These are phyloP conservation scores for Hemibagrus guttatus DNA, from an alignment of 2,797 vertebrate genomes.

Conservation along the genomic window DNA sequence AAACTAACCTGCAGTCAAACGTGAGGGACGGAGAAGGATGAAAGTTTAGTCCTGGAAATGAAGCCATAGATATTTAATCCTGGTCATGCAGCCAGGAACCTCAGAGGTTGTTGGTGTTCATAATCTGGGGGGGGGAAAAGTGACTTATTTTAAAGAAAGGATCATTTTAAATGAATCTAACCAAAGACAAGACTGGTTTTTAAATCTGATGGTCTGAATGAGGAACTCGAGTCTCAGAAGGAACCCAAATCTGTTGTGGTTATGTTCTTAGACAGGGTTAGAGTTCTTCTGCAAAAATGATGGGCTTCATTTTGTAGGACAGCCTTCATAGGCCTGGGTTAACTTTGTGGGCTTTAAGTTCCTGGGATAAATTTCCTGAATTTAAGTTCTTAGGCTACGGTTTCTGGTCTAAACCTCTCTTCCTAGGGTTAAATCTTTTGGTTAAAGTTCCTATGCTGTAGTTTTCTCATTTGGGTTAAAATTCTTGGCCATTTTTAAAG, in stretches of 20 bases:
- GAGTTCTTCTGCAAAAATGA: neutral
- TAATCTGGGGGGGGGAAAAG: too few species aligned
- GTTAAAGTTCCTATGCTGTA: neutral
- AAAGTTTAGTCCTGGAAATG: neutral
- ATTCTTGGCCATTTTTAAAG: neutral
- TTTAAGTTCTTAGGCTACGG: neutral
- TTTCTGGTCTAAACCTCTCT: neutral
- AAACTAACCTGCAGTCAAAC: neutral
- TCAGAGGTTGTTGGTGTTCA: too few species aligned
- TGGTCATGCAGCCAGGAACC: neutral
- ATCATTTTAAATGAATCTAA: neutral
- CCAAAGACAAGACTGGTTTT: too few species aligned
- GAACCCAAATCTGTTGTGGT: neutral
- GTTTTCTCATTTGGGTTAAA: neutral
- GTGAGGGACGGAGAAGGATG: neutral
- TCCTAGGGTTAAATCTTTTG: neutral
- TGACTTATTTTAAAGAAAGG: neutral
- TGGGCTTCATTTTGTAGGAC: neutral
- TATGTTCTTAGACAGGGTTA: neutral
- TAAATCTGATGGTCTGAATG: neutral
- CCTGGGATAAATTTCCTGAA: neutral
- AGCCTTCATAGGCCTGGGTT: neutral
- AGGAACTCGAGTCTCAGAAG: neutral
- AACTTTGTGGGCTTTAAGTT: neutral
- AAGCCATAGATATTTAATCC: neutral